Percentiles rank a stretch among this genome's conserved stretches.
Evolutionary conservation across 2,888 invertebrate species (phyloP).

Genomic region (Cephus pulcher): DNA sequence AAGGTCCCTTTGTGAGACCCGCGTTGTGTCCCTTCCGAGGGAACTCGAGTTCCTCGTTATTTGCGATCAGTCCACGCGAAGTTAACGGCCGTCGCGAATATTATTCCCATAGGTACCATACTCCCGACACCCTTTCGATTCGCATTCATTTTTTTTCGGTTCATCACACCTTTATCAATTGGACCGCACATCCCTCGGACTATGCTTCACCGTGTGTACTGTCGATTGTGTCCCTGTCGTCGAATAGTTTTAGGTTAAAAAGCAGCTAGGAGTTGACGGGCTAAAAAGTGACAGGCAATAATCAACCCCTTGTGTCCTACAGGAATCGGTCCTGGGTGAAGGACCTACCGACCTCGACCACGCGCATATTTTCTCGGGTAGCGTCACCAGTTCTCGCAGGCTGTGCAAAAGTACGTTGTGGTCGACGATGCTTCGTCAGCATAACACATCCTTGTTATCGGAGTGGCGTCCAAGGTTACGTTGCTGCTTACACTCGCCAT

Average conservation of each 20-base stretch:
- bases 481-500: slow-evolving; percentile 8
- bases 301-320: neutral
- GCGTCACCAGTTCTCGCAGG: slow-evolving; percentile 28
- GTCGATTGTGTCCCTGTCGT: neutral
- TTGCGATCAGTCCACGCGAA: neutral
- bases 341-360: slow-evolving; percentile 8
- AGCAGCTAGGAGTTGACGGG: neutral
- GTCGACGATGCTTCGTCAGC: slow-evolving; percentile 52
- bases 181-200: neutral
- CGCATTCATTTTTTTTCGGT: neutral
- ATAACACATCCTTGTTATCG: slow-evolving; percentile 59
- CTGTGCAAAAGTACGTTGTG: slow-evolving; percentile 41
- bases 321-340: slow-evolving; percentile 6
- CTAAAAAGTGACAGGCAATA: neutral
- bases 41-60: neutral
- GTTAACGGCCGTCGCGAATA: neutral
- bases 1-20: slow-evolving; percentile 13
- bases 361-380: slow-evolving; percentile 33
- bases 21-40: neutral
- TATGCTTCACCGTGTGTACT: neutral
- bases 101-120: neutral
- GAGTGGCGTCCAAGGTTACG: slow-evolving; percentile 49
- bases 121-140: neutral
- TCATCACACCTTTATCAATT: neutral
- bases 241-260: neutral